phyloP scores from a whole-genome alignment of 1,140 invertebrate species.

The Nasonia longicornis region DNA sequence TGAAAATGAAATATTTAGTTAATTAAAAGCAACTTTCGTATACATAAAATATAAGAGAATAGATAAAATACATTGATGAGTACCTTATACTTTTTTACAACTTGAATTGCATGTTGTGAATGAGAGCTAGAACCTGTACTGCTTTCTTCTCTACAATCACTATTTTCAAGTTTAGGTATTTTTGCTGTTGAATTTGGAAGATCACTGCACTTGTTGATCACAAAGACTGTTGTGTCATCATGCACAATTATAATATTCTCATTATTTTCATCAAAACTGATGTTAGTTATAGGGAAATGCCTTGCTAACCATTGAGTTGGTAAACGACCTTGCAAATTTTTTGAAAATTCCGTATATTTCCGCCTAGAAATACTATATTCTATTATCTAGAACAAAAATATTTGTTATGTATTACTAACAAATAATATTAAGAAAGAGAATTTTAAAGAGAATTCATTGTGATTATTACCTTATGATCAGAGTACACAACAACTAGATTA shows the following conservation, averaged over 20 bases:
- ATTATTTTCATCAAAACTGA: slow-evolving; percentile 72
- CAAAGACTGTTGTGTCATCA: slow-evolving; percentile 74
- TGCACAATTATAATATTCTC: slow-evolving; percentile 75
- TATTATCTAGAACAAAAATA: slow-evolving; percentile 70
- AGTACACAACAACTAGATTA: slow-evolving; percentile 76
- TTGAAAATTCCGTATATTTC: slow-evolving; percentile 72
- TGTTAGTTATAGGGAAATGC: slow-evolving; percentile 69
- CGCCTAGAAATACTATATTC: slow-evolving; percentile 76
- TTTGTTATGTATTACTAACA: not conserved
- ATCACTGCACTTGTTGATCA: slow-evolving; percentile 73
- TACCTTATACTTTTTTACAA: slow-evolving; percentile 69
- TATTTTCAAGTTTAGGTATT: slow-evolving; percentile 63
- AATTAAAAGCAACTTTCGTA: slow-evolving; percentile 13
- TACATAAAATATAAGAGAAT: slow-evolving; percentile 10
- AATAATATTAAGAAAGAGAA: not conserved
- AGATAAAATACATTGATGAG: slow-evolving; percentile 14
- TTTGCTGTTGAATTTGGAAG: slow-evolving; percentile 59
- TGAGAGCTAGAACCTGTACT: slow-evolving; percentile 58
- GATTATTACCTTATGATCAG: slow-evolving; percentile 77
- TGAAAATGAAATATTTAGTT: slow-evolving; percentile 62
- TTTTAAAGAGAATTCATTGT: not conserved
- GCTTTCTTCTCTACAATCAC: slow-evolving; percentile 60
- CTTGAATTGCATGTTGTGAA: slow-evolving; percentile 61
- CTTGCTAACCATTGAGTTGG: slow-evolving; percentile 67
- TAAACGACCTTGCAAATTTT: slow-evolving; percentile 65